These are phyloP conservation scores for Acronicta leporina DNA, from an alignment of 2,888 invertebrate species.

Conservation along the genomic window DNA sequence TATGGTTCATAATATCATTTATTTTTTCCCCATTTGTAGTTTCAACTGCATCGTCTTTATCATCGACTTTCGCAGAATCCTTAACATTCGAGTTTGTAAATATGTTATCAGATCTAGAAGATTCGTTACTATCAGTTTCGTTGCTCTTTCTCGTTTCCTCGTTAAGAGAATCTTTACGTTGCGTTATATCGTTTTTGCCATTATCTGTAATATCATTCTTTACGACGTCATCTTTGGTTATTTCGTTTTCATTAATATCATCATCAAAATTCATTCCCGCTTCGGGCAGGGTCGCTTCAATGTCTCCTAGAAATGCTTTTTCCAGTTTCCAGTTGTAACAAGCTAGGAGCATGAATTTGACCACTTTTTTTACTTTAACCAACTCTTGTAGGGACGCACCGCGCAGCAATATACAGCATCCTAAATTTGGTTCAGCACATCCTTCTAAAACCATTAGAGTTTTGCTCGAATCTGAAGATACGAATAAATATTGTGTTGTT, in stretches of 20 bases:
- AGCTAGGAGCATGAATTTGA: constrained; percentile 94
- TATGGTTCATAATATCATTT: constrained; percentile 27
- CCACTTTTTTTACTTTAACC: constrained; percentile 94
- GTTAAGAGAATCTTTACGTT: constrained; percentile 27
- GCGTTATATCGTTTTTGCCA: constrained; percentile 20
- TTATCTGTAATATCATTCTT: constrained; percentile 30
- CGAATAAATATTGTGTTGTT: constrained; percentile 11
- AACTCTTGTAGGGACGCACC: constrained; percentile 93
- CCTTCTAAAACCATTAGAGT: constrained; percentile 98
- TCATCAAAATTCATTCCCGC: constrained; percentile 81
- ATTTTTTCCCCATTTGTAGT: constrained; percentile 31
- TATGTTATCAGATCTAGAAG: constrained; percentile 57
- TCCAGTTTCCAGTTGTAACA: constrained; percentile 98
- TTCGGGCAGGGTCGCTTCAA: constrained; percentile 88
- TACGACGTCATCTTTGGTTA: constrained; percentile 24
- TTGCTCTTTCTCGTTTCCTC: constrained; percentile 48
- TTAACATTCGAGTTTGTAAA: constrained; percentile 42
- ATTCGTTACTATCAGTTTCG: constrained; percentile 55
- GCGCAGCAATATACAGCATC: constrained; percentile 96
- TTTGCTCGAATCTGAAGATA: constrained; percentile 90
- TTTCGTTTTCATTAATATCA: constrained; percentile 59
- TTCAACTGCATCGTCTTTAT: constrained; percentile 16
- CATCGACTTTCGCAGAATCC: constrained; percentile 34
- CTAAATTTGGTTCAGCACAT: constrained; percentile 94
- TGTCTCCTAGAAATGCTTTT: constrained; percentile 96